Percentiles rank a stretch among this genome's conserved stretches.
These are phyloP conservation scores for Telmatochromis brachygnathus DNA, from an alignment of 2,113 vertebrate species.

Conservation along the genomic window DNA sequence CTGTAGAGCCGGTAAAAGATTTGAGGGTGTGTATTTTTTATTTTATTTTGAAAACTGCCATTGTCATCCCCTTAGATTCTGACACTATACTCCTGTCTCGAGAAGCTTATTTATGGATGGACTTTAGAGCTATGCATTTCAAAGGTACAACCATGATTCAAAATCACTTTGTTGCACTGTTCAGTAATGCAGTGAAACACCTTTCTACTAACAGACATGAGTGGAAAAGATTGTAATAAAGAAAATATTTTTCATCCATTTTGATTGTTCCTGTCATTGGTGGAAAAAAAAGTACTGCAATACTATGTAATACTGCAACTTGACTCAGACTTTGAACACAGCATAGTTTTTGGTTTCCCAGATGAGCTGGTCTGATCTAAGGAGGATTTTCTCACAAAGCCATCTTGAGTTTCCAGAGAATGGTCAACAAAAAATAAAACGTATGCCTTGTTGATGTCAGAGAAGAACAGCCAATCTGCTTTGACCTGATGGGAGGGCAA, in stretches of 20 bases:
- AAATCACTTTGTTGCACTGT: conserved; percentile 38
- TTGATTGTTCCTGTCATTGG: not conserved
- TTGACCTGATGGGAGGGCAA: not conserved
- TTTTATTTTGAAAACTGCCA: not conserved
- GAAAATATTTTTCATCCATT: conserved; percentile 56
- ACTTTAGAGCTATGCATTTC: conserved; percentile 44
- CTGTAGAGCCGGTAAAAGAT: not conserved
- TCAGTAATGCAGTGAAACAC: conserved; percentile 26
- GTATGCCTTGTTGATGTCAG: not conserved
- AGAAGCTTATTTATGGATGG: not conserved
- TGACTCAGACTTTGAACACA: not conserved
- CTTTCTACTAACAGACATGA: conserved; percentile 51
- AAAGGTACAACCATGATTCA: conserved; percentile 21
- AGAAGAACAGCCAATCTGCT: not conserved
- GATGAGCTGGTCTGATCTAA: not conserved
- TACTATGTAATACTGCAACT: not conserved
- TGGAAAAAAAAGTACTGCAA: not conserved
- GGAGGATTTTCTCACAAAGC: not conserved
- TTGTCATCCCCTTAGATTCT: not conserved
- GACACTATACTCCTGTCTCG: not conserved
- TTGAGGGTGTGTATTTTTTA: not conserved
- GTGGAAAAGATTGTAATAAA: conserved; percentile 67
- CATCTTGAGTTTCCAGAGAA: not conserved
- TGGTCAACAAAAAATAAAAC: not conserved
- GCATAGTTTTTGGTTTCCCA: not conserved